A percentile compares a stretch with the other conserved stretches of the same genome.
phyloP scores from a whole-genome alignment of 2,888 invertebrate species.

The Orchestes rusci region DNA sequence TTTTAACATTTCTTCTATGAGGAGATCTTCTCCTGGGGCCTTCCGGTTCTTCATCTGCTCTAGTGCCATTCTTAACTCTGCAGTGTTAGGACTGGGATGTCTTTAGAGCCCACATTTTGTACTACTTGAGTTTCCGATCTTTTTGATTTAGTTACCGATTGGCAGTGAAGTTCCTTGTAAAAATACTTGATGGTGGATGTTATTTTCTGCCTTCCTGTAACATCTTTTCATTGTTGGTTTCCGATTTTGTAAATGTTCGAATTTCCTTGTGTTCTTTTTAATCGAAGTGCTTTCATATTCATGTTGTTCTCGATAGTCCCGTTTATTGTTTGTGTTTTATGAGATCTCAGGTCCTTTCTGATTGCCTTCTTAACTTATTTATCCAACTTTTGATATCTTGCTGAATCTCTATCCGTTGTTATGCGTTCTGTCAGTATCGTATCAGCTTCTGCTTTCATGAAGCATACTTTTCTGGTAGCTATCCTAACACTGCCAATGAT shows the following conservation, averaged over 20 bases:
- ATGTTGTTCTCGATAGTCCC: slow-evolving; percentile 1
- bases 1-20: not conserved
- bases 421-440: not conserved
- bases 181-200: not conserved
- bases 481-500: not conserved
- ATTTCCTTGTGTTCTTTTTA: slow-evolving; percentile 2
- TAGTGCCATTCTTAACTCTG: slow-evolving; percentile 4
- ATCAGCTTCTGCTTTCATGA: not conserved
- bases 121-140: slow-evolving; percentile 7
- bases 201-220: not conserved
- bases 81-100: slow-evolving; percentile 4
- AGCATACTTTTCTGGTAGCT: not conserved
- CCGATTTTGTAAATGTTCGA: slow-evolving; percentile 1
- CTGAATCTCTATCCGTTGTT: not conserved
- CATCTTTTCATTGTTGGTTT: slow-evolving; percentile 1
- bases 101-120: slow-evolving; percentile 1
- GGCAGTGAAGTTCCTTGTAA: not conserved
- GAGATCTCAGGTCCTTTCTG: not conserved
- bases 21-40: slow-evolving; percentile 2
- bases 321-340: not conserved
- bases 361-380: not conserved
- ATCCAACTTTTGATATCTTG: not conserved
- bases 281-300: slow-evolving; percentile 2
- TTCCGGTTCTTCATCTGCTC: slow-evolving; percentile 5
- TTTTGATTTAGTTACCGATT: not conserved